Percentiles rank a stretch among this genome's conserved stretches.
phyloP scores from a whole-genome alignment of 92 coral and sea anemone genomes.

The Phymanthus crucifer region DNA sequence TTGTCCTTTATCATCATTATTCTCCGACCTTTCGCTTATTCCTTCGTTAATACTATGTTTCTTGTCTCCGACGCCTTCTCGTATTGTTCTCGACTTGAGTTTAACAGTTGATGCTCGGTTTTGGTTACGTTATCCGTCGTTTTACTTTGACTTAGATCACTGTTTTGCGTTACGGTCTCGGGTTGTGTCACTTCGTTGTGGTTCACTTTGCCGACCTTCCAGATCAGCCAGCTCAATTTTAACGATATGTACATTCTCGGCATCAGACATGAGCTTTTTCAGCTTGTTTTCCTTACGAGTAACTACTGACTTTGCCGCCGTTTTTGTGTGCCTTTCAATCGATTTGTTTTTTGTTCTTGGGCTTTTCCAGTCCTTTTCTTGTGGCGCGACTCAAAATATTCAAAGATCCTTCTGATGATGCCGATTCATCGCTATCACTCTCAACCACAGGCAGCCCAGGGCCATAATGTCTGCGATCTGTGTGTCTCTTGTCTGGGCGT shows the following conservation, averaged over 20 bases:
- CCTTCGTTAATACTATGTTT: background rate
- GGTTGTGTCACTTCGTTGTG: background rate
- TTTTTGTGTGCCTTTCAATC: background rate
- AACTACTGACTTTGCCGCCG: slow-evolving; percentile 9
- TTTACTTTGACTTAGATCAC: background rate
- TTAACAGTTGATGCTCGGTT: too few species aligned
- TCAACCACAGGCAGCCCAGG: background rate
- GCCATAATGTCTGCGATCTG: background rate
- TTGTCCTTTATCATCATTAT: too few species aligned
- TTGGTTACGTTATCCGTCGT: too few species aligned
- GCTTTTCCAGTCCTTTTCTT: background rate
- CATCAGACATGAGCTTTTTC: slow-evolving; percentile 18
- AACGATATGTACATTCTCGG: slow-evolving; percentile 32
- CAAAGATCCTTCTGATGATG: background rate
- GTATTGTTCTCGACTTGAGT: too few species aligned
- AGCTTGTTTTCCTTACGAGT: slow-evolving; percentile 7
- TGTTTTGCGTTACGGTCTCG: too few species aligned
- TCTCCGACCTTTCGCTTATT: background rate
- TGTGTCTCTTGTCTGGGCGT: background rate
- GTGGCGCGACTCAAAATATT: background rate
- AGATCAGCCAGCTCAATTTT: slow-evolving; percentile 18
- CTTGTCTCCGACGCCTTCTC: too few species aligned
- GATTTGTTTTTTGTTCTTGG: background rate
- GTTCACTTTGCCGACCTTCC: too few species aligned
- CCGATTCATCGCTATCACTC: slow-evolving; percentile 7